Evolutionary conservation across 2,888 invertebrate species (phyloP), one percentile per base, ranked within the genome.

Genomic region (Andrena fulva): DNA sequence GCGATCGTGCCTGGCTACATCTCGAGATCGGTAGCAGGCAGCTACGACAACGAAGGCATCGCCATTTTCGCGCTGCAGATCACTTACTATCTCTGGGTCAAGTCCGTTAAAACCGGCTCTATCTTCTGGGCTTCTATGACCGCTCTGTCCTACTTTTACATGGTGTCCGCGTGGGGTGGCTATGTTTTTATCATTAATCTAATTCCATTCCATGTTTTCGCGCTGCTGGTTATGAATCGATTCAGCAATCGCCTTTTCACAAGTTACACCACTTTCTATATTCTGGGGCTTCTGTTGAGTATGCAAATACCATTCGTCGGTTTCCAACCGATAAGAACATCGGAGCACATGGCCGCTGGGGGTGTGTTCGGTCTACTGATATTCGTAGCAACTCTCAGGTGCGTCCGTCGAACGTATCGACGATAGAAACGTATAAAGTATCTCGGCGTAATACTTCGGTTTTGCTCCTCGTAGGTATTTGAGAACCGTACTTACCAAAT

Each of bases 101-200:
- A 99, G 94, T 97, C 99, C 75, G 97, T 99, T 6, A 99, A 99
- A 94, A 99, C 98, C 87, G 99, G 99, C 33, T 98, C 99, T 4
- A 96, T 99, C 50, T 99, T 98, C 94, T 99, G 99, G 99, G 97
- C 99, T 4, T 96, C 97, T 50, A 96, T 98, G 92, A 97, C 99
- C 74, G 98, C 99, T 7, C 93, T 99, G 4, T 98, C 99, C 0
- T 99, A 99, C 94, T 99, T 99, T 94, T 99, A 99, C 94, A 99
- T 99, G 99, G 99, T 99, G 2, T 99, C 99, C 83, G 99, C 99
- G 87, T 99, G 99, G 99, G 99, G 99, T 89, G 99, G 99, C 85
- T 99, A 99, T 93, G 99, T 99, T 56, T 99, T 99, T 94, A 99
- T 99, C 91, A 99, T 99, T 93, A 99, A 99, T 95, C 95, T 99